Conservation (phyloP, 2,888 invertebrate genomes). For the Caenorhabditis uteleia region DNA sequence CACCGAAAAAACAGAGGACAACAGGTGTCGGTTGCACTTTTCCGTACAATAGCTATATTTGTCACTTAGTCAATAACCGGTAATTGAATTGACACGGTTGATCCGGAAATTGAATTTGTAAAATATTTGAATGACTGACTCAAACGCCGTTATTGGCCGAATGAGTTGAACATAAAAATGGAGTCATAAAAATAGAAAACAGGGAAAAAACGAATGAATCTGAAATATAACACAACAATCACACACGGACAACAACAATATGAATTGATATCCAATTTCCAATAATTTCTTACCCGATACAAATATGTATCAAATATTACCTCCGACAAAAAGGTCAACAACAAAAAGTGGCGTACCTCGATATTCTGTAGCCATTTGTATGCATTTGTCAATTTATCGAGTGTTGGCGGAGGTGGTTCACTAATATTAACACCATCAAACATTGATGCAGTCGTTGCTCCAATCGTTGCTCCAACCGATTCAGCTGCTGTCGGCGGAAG, state of each 20-base stretch:
- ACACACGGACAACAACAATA: slow-evolving; percentile 10
- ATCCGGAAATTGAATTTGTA: no score
- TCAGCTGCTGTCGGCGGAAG: slow-evolving; percentile 31
- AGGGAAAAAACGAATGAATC: not conserved
- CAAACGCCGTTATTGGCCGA: no score
- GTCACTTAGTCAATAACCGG: no score
- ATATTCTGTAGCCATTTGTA: slow-evolving; percentile 47
- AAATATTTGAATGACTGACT: no score
- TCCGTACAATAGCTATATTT: no score
- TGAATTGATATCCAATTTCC: not conserved
- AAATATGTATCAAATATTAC: slow-evolving; percentile 10
- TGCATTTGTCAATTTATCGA: slow-evolving; percentile 31
- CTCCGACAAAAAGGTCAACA: slow-evolving; percentile 1
- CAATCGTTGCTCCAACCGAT: slow-evolving; percentile 28
- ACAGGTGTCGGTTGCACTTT: no score
- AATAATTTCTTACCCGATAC: not conserved
- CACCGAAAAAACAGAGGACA: no score
- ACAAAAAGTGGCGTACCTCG: slow-evolving; percentile 29
- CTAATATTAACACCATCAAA: slow-evolving; percentile 16
- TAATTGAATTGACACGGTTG: no score
- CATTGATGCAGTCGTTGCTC: slow-evolving; percentile 30
- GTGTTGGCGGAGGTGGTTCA: slow-evolving; percentile 21
- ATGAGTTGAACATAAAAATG: no score
- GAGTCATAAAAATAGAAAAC: no score
- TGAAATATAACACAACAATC: slow-evolving; percentile 8